Evolutionary conservation across 2,113 vertebrate species (phyloP).

Genomic region (Tupaia tana): DNA sequence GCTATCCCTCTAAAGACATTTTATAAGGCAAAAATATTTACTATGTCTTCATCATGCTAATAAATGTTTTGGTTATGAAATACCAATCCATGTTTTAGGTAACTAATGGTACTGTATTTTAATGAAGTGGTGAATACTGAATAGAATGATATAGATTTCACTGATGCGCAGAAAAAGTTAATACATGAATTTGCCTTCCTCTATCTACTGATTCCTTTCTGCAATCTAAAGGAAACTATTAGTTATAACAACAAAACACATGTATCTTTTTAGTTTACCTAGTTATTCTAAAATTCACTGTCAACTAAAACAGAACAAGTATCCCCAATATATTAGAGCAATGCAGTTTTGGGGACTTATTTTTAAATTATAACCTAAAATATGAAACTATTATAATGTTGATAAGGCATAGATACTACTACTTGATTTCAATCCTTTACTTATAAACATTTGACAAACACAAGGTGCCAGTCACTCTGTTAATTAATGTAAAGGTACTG

Average conservation of each 20-base stretch:
- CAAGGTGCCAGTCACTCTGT: not conserved
- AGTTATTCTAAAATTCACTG: slow-evolving; percentile 43
- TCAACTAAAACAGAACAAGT: slow-evolving; percentile 34
- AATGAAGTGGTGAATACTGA: slow-evolving; percentile 60
- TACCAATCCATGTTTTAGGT: slow-evolving; percentile 71
- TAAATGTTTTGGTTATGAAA: slow-evolving; percentile 59
- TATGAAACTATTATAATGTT: not conserved
- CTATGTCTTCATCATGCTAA: slow-evolving; percentile 47
- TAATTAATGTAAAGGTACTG: not conserved
- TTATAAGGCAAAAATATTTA: not conserved
- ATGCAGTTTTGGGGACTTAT: not conserved
- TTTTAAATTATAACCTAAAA: slow-evolving; percentile 20
- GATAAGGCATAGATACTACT: not conserved
- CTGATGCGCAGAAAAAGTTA: slow-evolving; percentile 68
- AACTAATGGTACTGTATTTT: slow-evolving; percentile 57
- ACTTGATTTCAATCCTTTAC: not conserved
- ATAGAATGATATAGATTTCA: slow-evolving; percentile 69
- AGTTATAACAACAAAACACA: slow-evolving; percentile 51
- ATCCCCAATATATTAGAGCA: not conserved
- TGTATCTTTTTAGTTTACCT: slow-evolving; percentile 32
- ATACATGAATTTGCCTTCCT: slow-evolving; percentile 40
- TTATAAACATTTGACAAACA: not conserved
- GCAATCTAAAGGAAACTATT: not conserved
- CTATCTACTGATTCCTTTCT: slow-evolving; percentile 39
- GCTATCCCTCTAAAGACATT: slow-evolving; percentile 39